Percentiles rank a stretch among this genome's conserved stretches.
These are phyloP conservation scores for Thalassaphorura encarpata DNA, from an alignment of 1,140 invertebrate species.

Conservation along the genomic window DNA sequence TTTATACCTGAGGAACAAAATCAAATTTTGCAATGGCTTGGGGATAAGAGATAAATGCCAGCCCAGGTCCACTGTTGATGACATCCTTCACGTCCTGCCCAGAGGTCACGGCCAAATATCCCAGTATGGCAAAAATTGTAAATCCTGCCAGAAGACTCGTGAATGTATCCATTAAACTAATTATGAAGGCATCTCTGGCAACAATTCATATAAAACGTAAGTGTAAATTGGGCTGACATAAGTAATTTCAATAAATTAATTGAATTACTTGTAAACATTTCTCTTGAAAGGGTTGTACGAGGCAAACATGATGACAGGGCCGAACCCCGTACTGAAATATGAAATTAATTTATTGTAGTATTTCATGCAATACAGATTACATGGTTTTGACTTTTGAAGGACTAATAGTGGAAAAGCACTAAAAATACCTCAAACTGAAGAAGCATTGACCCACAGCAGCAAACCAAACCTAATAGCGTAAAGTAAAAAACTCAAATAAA, in stretches of 20 bases:
- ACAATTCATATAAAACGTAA: conserved; percentile 2
- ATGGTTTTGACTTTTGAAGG: too few species aligned
- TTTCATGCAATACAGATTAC: too few species aligned
- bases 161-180: conserved; percentile 44
- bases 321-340: conserved; percentile 43
- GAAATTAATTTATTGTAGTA: too few species aligned
- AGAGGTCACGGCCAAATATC: conserved; percentile 37
- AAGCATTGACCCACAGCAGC: conserved; percentile 70
- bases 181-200: conserved; percentile 42
- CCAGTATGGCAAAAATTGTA: conserved; percentile 44
- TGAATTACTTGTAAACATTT: conserved; percentile 64
- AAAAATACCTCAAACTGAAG: conserved; percentile 48
- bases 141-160: conserved; percentile 46
- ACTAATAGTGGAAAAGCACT: too few species aligned
- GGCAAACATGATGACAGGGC: conserved; percentile 47
- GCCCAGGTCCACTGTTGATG: conserved; percentile 45
- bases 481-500: too few species aligned
- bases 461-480: conserved; percentile 50
- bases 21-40: conserved; percentile 77
- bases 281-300: conserved; percentile 74
- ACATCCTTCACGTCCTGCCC: conserved; percentile 34
- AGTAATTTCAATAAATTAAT: neutral
- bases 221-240: neutral
- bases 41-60: neutral
- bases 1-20: conserved; percentile 50